These are phyloP conservation scores for Hyles vespertilio DNA, from an alignment of 1,140 invertebrate genomes.

Conservation along the genomic window DNA sequence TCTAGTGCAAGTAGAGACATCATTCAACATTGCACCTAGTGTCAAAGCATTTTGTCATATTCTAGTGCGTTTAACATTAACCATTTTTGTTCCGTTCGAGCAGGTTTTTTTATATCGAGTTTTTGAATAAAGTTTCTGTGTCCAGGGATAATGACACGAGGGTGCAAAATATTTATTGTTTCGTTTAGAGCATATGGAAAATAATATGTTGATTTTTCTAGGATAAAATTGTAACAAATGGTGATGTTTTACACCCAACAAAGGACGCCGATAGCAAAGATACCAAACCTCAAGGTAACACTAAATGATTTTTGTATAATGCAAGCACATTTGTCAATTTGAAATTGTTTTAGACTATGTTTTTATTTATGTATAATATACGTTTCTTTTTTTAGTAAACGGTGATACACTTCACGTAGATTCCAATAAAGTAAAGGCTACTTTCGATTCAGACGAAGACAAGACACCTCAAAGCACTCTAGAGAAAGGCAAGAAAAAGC, in stretches of 20 bases:
- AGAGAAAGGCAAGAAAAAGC: constrained; percentile 65
- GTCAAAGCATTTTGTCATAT: too few species aligned
- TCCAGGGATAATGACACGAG: too few species aligned
- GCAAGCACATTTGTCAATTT: background rate
- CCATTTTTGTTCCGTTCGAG: too few species aligned
- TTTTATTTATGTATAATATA: background rate
- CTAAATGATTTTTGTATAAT: background rate
- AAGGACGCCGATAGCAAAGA: constrained; percentile 43
- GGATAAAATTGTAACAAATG: constrained; percentile 60
- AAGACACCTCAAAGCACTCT: constrained; percentile 67
- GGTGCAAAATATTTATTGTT: too few species aligned
- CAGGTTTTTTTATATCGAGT: too few species aligned
- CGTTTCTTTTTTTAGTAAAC: constrained; percentile 45
- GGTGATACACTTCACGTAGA: constrained; percentile 62
- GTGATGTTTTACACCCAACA: constrained; percentile 50
- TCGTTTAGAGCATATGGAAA: background rate
- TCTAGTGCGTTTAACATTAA: too few species aligned
- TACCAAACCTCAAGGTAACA: constrained; percentile 52
- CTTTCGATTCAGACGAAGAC: constrained; percentile 74
- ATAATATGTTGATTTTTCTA: constrained; percentile 26
- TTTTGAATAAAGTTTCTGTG: too few species aligned
- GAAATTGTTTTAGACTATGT: background rate
- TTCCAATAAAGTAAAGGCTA: constrained; percentile 66
- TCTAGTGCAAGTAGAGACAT: too few species aligned
- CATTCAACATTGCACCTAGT: too few species aligned